These are phyloP conservation scores for Merops nubicus DNA, from an alignment of 2,113 vertebrate species.

Conservation along the genomic window DNA sequence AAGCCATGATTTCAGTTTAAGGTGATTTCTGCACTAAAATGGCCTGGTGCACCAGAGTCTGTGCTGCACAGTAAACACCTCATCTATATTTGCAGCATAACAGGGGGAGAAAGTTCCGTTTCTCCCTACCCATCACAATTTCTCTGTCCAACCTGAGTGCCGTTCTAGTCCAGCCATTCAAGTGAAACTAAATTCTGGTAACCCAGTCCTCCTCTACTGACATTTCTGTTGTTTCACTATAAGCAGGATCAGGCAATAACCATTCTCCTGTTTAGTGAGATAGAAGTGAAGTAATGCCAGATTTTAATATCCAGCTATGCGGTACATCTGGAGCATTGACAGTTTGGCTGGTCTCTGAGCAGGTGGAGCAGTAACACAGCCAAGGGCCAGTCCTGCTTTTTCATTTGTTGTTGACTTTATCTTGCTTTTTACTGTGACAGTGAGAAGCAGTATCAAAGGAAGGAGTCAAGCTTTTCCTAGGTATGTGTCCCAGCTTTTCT, in stretches of 20 bases:
- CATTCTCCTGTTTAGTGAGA: not conserved
- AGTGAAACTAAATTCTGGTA: not conserved
- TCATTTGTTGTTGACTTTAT: not conserved
- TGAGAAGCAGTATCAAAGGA: not conserved
- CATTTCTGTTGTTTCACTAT: not conserved
- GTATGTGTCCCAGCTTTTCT: not conserved
- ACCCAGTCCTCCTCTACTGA: not conserved
- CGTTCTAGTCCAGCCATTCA: not conserved
- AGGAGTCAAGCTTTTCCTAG: not conserved
- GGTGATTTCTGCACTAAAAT: not conserved
- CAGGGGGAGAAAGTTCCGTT: not conserved
- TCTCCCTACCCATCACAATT: not conserved
- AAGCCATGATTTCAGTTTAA: not conserved
- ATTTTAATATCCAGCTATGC: not conserved
- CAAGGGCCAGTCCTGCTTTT: constrained; percentile 1
- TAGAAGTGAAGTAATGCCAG: not conserved
- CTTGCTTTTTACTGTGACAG: not conserved
- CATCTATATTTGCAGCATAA: not conserved
- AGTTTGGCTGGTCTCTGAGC: constrained; percentile 1
- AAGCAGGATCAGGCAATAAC: not conserved
- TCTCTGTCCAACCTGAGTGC: not conserved
- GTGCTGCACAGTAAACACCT: not conserved
- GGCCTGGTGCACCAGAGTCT: not conserved
- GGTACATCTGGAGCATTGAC: not conserved
- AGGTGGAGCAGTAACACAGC: not conserved